These are phyloP conservation scores for Tryphoninae sp. DNA, from an alignment of 2,888 invertebrate genomes.

Conservation along the genomic window DNA sequence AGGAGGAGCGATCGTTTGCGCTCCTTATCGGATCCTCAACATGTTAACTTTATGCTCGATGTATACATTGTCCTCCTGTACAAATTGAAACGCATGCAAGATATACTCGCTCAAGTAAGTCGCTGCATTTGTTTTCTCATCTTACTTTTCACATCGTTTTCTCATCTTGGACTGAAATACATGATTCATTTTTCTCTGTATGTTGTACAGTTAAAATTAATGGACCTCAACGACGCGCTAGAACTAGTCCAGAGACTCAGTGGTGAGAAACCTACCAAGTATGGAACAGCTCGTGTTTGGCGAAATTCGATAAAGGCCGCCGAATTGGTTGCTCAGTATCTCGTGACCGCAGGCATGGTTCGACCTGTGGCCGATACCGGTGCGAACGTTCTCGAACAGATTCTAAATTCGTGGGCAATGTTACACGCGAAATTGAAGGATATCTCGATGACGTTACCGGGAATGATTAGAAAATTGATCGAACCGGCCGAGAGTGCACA, in stretches of 20 bases:
- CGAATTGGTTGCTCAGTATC: conserved; percentile 83
- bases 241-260: conserved; percentile 83
- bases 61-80: conserved; percentile 84
- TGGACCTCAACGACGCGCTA: conserved; percentile 83
- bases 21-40: conserved; percentile 80
- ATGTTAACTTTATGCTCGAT: conserved; percentile 84
- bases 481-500: conserved; percentile 85
- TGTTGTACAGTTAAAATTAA: conserved; percentile 82
- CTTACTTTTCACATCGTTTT: conserved; percentile 6
- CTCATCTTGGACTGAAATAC: no score
- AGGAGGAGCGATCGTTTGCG: conserved; percentile 79
- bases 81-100: conserved; percentile 83
- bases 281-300: conserved; percentile 83
- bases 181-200: conserved; percentile 29
- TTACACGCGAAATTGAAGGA: conserved; percentile 78
- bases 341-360: conserved; percentile 83
- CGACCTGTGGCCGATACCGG: conserved; percentile 81
- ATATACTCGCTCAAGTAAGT: conserved; percentile 83
- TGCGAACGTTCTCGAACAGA: conserved; percentile 77
- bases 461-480: conserved; percentile 80
- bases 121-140: conserved; percentile 5
- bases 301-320: conserved; percentile 83
- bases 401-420: conserved; percentile 78
- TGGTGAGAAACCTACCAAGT: conserved; percentile 80
- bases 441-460: conserved; percentile 75